Percentiles rank a stretch among this genome's conserved stretches.
These are phyloP conservation scores for Vanessa cardui DNA, from an alignment of 2,888 invertebrate genomes.

Conservation along the genomic window DNA sequence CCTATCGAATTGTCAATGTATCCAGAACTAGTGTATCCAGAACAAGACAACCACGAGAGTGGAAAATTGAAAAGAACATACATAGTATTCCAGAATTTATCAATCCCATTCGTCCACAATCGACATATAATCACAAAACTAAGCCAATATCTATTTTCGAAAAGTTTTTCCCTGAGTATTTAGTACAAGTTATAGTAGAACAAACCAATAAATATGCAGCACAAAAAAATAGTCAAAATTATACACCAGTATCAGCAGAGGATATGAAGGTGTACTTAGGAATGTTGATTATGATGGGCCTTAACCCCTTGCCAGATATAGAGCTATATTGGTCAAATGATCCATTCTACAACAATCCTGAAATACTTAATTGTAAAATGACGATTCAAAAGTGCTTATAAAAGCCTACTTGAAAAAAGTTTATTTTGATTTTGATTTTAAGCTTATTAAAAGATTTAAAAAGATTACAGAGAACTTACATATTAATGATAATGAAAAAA, in stretches of 20 bases:
- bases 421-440: no score
- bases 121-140: constrained; percentile 6
- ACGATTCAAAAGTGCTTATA: no score
- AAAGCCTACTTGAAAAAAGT: no score
- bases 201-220: constrained; percentile 45
- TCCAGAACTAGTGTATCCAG: constrained; percentile 3
- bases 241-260: constrained; percentile 41
- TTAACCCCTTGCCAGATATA: no score
- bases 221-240: constrained; percentile 45
- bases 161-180: constrained; percentile 43
- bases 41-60: constrained; percentile 34
- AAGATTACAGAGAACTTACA: constrained; percentile 33
- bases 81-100: constrained; percentile 39
- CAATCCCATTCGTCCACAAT: constrained; percentile 18
- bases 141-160: constrained; percentile 35
- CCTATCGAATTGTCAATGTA: constrained; percentile 9
- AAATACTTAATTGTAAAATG: no score
- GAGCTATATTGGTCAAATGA: no score
- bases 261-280: constrained; percentile 43
- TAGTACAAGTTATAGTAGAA: constrained; percentile 42
- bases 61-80: constrained; percentile 34
- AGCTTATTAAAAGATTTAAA: no score
- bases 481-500: constrained; percentile 32
- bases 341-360: no score
- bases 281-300: no score